Evolutionary conservation across 2,113 vertebrate genomes (phyloP).

Genomic region (Malurus melanocephalus): DNA sequence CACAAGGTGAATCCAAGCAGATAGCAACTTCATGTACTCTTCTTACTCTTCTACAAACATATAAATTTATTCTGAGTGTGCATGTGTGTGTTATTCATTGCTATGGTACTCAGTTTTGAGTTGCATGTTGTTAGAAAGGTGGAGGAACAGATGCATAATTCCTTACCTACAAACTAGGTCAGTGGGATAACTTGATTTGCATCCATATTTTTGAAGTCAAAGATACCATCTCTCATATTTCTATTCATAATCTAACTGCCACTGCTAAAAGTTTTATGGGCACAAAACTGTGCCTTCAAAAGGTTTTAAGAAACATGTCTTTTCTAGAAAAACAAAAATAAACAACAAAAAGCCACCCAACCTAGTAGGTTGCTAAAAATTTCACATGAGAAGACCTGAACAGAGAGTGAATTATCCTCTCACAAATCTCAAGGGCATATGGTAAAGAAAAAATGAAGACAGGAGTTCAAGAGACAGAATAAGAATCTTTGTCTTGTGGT

Average conservation of each 20-base stretch:
- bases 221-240: not conserved
- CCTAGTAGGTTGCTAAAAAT: not conserved
- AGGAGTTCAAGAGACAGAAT: not conserved
- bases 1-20: constrained; percentile 14
- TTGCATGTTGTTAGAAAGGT: not conserved
- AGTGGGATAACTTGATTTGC: constrained; percentile 7
- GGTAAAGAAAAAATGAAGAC: not conserved
- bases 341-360: not conserved
- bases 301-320: not conserved
- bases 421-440: not conserved
- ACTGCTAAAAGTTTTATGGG: not conserved
- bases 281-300: not conserved
- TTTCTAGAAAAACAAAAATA: not conserved
- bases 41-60: not conserved
- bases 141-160: not conserved
- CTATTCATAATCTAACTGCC: not conserved
- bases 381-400: not conserved
- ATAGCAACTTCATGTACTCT: not conserved
- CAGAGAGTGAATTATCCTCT: not conserved
- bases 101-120: not conserved
- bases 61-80: not conserved
- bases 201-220: not conserved
- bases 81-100: not conserved
- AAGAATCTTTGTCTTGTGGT: not conserved
- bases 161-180: not conserved